These are phyloP conservation scores for Ramazzottius varieornatus DNA, from an alignment of 2,888 invertebrate species.

Conservation along the genomic window DNA sequence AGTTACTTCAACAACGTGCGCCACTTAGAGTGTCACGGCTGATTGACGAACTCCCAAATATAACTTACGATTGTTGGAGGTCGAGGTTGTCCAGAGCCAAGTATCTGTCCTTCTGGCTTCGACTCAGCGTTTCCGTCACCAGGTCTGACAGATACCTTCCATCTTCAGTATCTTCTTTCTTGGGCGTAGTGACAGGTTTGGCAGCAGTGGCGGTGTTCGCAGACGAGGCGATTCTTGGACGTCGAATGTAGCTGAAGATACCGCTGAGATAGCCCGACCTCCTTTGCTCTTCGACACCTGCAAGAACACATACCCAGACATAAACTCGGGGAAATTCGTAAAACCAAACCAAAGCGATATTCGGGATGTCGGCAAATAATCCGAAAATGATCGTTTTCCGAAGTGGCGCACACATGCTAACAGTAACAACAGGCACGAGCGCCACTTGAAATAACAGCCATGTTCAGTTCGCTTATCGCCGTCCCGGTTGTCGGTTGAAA, in stretches of 20 bases:
- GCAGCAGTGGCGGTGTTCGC: slow-evolving; percentile 22
- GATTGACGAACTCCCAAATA: too few relatives aligned
- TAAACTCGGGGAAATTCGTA: too few relatives aligned
- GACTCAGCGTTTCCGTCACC: not conserved
- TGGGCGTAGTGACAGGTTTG: not conserved
- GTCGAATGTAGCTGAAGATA: slow-evolving; percentile 76
- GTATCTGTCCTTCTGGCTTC: not conserved
- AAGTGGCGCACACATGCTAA: too few relatives aligned
- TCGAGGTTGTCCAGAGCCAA: not conserved
- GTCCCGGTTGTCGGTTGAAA: too few relatives aligned
- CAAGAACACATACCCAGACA: not conserved
- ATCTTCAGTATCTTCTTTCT: not conserved
- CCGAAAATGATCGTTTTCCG: too few relatives aligned
- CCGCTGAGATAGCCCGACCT: slow-evolving; percentile 52
- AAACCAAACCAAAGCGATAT: not conserved
- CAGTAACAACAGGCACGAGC: too few relatives aligned
- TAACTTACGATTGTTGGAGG: too few relatives aligned
- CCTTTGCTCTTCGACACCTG: slow-evolving; percentile 18
- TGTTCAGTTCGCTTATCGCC: too few relatives aligned
- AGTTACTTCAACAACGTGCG: too few relatives aligned
- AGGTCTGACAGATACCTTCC: not conserved
- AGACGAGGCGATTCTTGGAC: slow-evolving; percentile 26
- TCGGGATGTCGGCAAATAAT: not conserved
- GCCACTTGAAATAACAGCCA: too few relatives aligned
- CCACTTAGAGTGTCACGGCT: too few relatives aligned